These are phyloP conservation scores for Luidia sarsii DNA, from an alignment of 53 echinoderm and acorn worm genomes.

Conservation along the genomic window DNA sequence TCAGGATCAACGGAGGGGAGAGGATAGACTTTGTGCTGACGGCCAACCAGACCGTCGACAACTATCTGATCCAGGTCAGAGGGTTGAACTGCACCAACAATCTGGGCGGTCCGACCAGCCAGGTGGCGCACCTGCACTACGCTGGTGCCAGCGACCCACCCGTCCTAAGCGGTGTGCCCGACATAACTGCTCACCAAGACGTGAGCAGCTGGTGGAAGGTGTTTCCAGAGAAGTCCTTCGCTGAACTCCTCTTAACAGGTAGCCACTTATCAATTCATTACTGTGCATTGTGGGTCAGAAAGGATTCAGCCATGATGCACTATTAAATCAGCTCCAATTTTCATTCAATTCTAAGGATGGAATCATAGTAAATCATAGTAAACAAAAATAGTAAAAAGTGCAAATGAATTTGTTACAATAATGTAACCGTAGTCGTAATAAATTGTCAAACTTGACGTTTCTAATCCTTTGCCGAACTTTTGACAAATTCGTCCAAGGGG, in stretches of 20 bases:
- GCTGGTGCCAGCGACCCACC: background rate
- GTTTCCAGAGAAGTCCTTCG: background rate
- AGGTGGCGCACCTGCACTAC: conserved; percentile 33
- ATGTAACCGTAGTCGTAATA: too few species aligned
- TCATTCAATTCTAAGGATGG: too few species aligned
- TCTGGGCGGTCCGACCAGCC: background rate
- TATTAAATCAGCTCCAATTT: too few species aligned
- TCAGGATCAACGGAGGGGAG: conserved; percentile 49
- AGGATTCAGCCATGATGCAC: too few species aligned
- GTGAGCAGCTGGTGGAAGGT: background rate
- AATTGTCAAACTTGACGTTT: too few species aligned
- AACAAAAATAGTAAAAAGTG: too few species aligned
- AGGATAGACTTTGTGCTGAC: conserved; percentile 53
- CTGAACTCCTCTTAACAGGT: background rate
- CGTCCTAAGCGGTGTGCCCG: background rate
- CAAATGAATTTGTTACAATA: too few species aligned
- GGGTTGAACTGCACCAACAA: background rate
- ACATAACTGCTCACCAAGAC: background rate
- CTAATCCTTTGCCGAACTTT: too few species aligned
- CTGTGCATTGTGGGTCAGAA: too few species aligned
- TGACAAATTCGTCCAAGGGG: too few species aligned
- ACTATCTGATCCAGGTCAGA: conserved; percentile 56
- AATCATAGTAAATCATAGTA: too few species aligned
- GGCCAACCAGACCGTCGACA: conserved; percentile 38
- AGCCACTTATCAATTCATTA: too few species aligned